Conservation (phyloP, 2,113 vertebrate species). For the cattle (Bos taurus) region DNA sequence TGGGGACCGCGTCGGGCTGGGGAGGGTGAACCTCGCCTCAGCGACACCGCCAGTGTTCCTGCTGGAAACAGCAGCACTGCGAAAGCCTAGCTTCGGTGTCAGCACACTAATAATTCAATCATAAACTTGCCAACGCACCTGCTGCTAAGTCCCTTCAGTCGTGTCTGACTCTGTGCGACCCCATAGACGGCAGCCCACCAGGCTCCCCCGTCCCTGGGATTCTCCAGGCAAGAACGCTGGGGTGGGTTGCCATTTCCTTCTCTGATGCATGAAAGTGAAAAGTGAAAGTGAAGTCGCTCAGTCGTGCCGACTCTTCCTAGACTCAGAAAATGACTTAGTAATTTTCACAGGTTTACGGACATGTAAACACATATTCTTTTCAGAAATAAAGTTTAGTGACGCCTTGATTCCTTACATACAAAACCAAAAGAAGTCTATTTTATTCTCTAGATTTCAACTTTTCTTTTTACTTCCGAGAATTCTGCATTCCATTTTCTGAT, state of each 20-base stretch:
- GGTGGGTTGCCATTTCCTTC: no score
- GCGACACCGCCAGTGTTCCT: accelerated
- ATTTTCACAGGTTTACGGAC: background rate
- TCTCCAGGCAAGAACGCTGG: no score
- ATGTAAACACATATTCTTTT: background rate
- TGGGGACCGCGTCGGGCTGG: background rate
- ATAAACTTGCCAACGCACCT: background rate
- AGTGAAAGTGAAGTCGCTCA: no score
- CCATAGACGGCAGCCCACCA: no score
- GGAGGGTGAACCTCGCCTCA: background rate
- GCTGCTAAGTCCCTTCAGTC: no score
- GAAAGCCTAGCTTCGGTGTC: background rate
- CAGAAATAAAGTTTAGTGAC: constrained; percentile 8
- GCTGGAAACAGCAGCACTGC: background rate
- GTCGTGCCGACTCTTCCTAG: background rate
- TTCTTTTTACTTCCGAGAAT: background rate
- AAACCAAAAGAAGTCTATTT: constrained; percentile 56
- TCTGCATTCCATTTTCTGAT: background rate
- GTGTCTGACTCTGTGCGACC: no score
- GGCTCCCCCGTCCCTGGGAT: no score
- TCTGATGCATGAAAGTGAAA: no score
- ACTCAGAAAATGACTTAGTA: background rate
- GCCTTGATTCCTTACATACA: constrained; percentile 33
- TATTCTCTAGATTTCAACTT: constrained; percentile 40
- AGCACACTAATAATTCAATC: background rate